phyloP scores from a whole-genome alignment of 2,113 vertebrate genomes.

The Chaenocephalus aceratus region DNA sequence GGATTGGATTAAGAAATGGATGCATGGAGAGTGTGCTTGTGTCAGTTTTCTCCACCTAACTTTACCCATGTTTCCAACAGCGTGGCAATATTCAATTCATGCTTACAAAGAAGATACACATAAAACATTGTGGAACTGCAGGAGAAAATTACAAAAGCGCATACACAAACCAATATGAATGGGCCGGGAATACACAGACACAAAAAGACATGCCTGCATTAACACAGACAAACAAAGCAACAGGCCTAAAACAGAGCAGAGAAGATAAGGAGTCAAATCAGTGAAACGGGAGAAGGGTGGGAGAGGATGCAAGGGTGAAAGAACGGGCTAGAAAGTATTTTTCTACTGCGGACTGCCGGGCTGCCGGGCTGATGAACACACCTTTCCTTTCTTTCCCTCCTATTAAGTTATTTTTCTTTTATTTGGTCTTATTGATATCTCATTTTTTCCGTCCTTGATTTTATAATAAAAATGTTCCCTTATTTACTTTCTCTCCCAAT shows the following conservation, averaged over 20 bases:
- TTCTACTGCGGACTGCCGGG: constrained; percentile 30
- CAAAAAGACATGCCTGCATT: constrained; percentile 2
- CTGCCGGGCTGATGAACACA: constrained; percentile 45
- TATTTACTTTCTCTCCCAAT: not conserved
- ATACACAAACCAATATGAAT: not conserved
- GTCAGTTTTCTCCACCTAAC: not conserved
- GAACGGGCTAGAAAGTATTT: constrained; percentile 39
- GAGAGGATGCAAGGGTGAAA: constrained; percentile 49
- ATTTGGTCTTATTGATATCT: not conserved
- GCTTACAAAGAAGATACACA: not conserved
- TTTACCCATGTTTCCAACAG: not conserved
- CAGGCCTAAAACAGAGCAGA: constrained; percentile 18
- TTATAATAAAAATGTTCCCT: not conserved
- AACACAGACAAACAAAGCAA: constrained; percentile 24
- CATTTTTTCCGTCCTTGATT: not conserved
- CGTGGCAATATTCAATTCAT: constrained; percentile 1
- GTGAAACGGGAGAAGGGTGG: constrained; percentile 33
- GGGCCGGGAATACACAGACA: not conserved
- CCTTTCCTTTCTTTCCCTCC: not conserved
- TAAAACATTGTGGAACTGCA: constrained; percentile 29
- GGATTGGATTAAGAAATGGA: not conserved
- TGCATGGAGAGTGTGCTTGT: not conserved
- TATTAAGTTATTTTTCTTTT: constrained; percentile 9
- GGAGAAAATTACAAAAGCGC: not conserved
- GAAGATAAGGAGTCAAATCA: constrained; percentile 37